A percentile compares a stretch with the other conserved stretches of the same genome.
These are phyloP conservation scores for Cephalopterus ornatus DNA, from an alignment of 2,113 vertebrate genomes.

Conservation along the genomic window DNA sequence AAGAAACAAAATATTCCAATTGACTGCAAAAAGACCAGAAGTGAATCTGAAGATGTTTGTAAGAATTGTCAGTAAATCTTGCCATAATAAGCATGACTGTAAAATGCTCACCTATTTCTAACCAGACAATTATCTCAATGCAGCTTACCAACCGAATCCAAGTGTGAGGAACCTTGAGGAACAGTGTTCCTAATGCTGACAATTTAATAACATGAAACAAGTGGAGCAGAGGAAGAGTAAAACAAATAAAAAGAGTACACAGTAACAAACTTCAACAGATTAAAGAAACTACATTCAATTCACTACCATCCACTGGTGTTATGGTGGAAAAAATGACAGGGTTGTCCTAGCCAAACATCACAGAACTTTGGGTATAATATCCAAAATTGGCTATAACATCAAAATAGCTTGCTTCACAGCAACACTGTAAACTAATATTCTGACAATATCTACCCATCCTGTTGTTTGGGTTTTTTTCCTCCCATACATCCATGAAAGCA, in stretches of 20 bases:
- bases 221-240: background rate
- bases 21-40: background rate
- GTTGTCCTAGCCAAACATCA: background rate
- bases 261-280: background rate
- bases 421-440: background rate
- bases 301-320: background rate
- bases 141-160: background rate
- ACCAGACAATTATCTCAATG: background rate
- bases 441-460: background rate
- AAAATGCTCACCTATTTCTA: background rate
- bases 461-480: background rate
- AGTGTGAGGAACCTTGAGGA: background rate
- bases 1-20: background rate
- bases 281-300: background rate
- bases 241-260: background rate
- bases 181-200: background rate
- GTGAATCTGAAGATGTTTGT: background rate
- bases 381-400: background rate
- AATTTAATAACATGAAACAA: background rate
- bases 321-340: background rate
- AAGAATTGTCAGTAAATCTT: background rate
- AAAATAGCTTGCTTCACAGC: background rate
- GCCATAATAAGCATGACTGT: background rate
- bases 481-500: background rate
- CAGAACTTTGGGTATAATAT: background rate